Conservation (phyloP, 2,797 vertebrate species). For the Xyrichtys novacula region DNA sequence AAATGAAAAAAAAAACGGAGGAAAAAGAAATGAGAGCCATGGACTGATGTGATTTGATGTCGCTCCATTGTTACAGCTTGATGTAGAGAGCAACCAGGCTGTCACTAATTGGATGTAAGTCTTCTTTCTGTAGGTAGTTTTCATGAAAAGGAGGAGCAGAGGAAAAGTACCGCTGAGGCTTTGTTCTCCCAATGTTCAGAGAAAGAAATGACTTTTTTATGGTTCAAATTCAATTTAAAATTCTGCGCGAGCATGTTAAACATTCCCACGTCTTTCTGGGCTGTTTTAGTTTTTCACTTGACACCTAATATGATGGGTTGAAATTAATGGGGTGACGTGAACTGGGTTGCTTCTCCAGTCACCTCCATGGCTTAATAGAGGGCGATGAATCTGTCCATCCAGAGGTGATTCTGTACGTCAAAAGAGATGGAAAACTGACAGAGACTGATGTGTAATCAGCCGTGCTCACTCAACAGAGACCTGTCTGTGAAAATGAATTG, state of each 20-base stretch:
- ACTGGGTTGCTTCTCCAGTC: slow-evolving; percentile 21
- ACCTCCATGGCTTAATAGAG: slow-evolving; percentile 32
- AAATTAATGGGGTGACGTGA: slow-evolving; percentile 22
- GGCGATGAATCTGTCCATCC: slow-evolving; percentile 40
- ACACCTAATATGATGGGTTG: slow-evolving; percentile 11
- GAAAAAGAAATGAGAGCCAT: not conserved
- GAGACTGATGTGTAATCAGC: slow-evolving; percentile 62
- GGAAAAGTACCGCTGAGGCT: not conserved
- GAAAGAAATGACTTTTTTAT: slow-evolving; percentile 7
- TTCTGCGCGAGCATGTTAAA: not conserved
- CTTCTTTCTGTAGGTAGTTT: slow-evolving; percentile 4
- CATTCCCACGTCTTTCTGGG: not conserved
- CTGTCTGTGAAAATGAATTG: slow-evolving; percentile 54
- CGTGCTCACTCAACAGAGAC: slow-evolving; percentile 49
- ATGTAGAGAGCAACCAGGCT: not conserved
- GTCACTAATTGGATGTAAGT: not conserved
- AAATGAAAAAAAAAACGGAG: too few species aligned
- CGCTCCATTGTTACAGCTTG: not conserved
- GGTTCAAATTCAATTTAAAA: slow-evolving; percentile 12
- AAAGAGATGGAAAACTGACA: slow-evolving; percentile 62
- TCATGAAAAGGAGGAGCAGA: too few species aligned
- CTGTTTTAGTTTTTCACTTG: slow-evolving; percentile 8
- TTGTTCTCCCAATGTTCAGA: not conserved
- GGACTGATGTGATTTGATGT: slow-evolving; percentile 1
- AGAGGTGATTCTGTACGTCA: slow-evolving; percentile 54